phyloP scores from a whole-genome alignment of 1,140 invertebrate genomes.

The Dolichoris vasculosae region DNA sequence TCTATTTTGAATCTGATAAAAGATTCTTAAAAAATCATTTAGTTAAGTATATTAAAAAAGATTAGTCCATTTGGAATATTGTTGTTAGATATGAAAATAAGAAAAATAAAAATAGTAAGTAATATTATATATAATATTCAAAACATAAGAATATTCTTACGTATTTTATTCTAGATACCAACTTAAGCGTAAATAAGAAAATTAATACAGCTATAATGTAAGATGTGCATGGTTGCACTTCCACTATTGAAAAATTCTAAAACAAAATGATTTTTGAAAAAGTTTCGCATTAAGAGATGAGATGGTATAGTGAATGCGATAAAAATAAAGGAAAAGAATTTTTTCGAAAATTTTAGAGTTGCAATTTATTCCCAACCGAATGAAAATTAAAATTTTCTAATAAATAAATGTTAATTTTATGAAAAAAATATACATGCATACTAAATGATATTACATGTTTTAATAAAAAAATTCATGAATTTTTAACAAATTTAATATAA shows the following conservation, averaged over 20 bases:
- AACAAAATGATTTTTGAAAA: slow-evolving; percentile 20
- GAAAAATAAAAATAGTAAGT: neutral
- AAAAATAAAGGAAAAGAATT: neutral
- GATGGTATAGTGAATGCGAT: neutral
- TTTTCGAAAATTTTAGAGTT: neutral
- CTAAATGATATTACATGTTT: neutral
- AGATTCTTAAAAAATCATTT: no score
- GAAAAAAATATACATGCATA: neutral
- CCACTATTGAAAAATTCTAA: slow-evolving; percentile 7
- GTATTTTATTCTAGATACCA: neutral
- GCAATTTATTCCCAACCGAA: neutral
- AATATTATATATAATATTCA: neutral
- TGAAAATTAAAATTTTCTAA: slow-evolving; percentile 2
- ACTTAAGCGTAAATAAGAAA: neutral
- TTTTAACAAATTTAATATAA: no score
- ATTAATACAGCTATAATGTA: slow-evolving; percentile 1
- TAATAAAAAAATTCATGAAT: no score
- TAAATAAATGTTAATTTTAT: slow-evolving; percentile 10
- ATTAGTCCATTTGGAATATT: no score
- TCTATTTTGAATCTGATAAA: no score
- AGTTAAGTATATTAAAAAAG: no score
- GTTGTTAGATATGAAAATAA: no score
- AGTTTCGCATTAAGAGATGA: slow-evolving; percentile 12
- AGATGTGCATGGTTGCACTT: slow-evolving; percentile 11
- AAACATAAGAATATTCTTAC: neutral